Evolutionary conservation across 53 echinoderm and acorn worm species (phyloP), one percentile per base, ranked within the genome.

Genomic region (Paelopatides confundens): DNA sequence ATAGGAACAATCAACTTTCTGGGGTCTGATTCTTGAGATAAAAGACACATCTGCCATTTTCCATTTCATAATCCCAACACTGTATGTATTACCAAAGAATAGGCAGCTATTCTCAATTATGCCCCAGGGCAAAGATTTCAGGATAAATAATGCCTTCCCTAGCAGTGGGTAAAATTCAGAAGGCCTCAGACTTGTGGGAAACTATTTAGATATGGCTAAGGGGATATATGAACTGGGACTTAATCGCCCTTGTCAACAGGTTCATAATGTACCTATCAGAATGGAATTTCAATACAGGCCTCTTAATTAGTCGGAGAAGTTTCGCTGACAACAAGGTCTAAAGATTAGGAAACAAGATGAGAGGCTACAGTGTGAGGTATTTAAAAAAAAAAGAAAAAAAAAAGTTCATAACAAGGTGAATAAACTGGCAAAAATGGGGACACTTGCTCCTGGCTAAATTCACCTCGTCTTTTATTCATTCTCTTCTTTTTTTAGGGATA

Each of bases 181-280:
- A 24, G 81, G 81, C 81, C 81, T 81, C 81, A 24, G 81, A 81
- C 47, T 81, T 81, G 81, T 81, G 81, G 81, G 81, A 81, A 81
- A 81, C 81, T 81, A 81, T 81, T 81, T 52, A 30, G 81, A 31
- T 81, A 47, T 33, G 52, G 81, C 49, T 81, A 54, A 34, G 81
- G 52, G 81, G 52, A 81, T n/a, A 81, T 33, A 81, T 52, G 81
- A 81, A 51, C 81, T 81, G 26, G 33, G 28, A 81, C 53, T 81
- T 81, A 81, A 81, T 81, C 81, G 30, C 52, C 46, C 81, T 81
- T 81, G 81, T 81, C 81, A 81, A 81, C 81, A 81, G 58, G 81
- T 81, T 81, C 81, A 81, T 81, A 81, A 81, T 81, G 81, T 81
- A 52, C 52, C 81, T 51, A 81, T 81, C 81, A 81, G 81, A 81